Evolutionary conservation across 2,888 invertebrate genomes (phyloP).

Genomic region (Entomobrya proxima): DNA sequence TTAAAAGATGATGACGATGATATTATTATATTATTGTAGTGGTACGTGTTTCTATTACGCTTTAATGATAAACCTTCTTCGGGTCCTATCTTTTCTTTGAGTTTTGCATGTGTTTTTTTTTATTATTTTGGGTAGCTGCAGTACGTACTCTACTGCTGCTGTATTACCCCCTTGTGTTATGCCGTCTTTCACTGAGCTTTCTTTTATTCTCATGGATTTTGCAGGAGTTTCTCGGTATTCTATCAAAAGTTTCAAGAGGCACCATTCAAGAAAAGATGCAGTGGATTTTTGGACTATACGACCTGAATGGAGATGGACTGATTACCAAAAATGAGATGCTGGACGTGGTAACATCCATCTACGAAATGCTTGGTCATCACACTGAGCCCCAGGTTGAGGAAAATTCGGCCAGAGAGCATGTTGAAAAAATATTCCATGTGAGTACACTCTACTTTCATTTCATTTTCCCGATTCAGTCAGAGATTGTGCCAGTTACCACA

Average conservation of each 20-base stretch:
- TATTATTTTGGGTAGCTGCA: neutral
- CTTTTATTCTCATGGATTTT: slow-evolving; percentile 53
- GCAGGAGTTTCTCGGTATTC: slow-evolving; percentile 89
- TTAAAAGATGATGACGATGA: neutral
- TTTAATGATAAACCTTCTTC: neutral
- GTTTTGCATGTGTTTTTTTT: too few species aligned
- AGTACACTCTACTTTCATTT: slow-evolving; percentile 76
- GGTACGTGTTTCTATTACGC: slow-evolving; percentile 9
- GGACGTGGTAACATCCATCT: slow-evolving; percentile 89
- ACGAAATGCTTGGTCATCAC: slow-evolving; percentile 89
- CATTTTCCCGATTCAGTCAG: neutral
- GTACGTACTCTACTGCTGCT: too few species aligned
- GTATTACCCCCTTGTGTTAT: too few species aligned
- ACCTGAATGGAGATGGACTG: slow-evolving; percentile 90
- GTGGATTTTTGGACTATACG: slow-evolving; percentile 93
- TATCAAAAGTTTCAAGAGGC: slow-evolving; percentile 90
- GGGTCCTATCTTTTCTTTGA: too few species aligned
- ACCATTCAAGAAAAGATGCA: slow-evolving; percentile 90
- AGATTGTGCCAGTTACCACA: neutral
- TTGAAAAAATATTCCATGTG: slow-evolving; percentile 91
- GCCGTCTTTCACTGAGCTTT: neutral
- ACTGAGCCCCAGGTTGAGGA: slow-evolving; percentile 86
- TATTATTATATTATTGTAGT: neutral
- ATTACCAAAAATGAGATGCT: slow-evolving; percentile 91
- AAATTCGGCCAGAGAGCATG: slow-evolving; percentile 87